Evolutionary conservation across 2,797 vertebrate species (phyloP).

Genomic region (Apogon talboti): DNA sequence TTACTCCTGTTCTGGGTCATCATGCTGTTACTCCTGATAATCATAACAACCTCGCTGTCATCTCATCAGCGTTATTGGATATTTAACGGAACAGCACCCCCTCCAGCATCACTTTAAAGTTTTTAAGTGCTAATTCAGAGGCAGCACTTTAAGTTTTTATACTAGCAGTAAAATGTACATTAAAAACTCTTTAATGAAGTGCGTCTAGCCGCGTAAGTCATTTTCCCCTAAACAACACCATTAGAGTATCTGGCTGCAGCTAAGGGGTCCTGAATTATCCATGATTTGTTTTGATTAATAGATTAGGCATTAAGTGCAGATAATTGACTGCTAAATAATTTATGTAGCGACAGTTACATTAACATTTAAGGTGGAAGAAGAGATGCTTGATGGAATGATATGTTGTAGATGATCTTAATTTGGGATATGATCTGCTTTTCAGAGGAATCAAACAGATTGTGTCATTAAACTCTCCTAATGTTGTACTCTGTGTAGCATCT

Average conservation of each 20-base stretch:
- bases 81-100: slow-evolving; percentile 24
- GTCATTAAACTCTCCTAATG: too few relatives aligned
- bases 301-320: neutral
- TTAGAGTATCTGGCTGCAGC: neutral
- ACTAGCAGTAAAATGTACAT: neutral
- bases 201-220: neutral
- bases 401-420: too few relatives aligned
- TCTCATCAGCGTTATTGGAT: slow-evolving; percentile 32
- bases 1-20: slow-evolving; percentile 35
- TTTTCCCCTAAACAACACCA: neutral
- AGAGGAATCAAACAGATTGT: too few relatives aligned
- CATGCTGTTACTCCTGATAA: slow-evolving; percentile 25
- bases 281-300: neutral
- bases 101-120: slow-evolving; percentile 10
- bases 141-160: neutral
- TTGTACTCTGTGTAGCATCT: too few relatives aligned
- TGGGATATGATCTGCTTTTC: too few relatives aligned
- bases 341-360: too few relatives aligned
- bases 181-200: neutral
- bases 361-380: too few relatives aligned
- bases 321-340: too few relatives aligned
- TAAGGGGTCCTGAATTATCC: neutral
- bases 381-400: too few relatives aligned
- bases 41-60: slow-evolving; percentile 35
- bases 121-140: slow-evolving; percentile 1